phyloP scores from a whole-genome alignment of 2,797 vertebrate genomes.

The Epinephelus malabaricus region DNA sequence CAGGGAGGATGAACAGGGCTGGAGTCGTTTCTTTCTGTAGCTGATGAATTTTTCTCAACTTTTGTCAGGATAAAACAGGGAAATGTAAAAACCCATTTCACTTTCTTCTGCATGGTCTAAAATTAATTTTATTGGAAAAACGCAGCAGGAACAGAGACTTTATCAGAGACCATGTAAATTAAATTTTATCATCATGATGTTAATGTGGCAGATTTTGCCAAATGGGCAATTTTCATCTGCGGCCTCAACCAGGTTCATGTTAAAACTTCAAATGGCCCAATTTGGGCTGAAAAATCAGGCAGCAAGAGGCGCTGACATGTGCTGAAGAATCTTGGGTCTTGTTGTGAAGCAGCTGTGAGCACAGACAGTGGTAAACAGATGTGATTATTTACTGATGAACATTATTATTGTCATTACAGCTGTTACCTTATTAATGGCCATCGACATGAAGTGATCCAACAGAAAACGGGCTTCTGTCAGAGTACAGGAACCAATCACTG shows the following conservation, averaged over 20 bases:
- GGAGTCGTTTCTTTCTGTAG: too few species aligned
- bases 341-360: too few species aligned
- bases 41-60: not conserved
- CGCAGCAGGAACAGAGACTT: not conserved
- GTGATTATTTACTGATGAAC: too few species aligned
- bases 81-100: not conserved
- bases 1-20: too few species aligned
- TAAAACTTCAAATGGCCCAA: too few species aligned
- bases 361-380: too few species aligned
- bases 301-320: too few species aligned
- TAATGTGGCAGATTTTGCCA: not conserved
- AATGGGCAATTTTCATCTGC: too few species aligned
- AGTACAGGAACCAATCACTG: conserved; percentile 94
- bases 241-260: too few species aligned
- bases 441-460: conserved; percentile 95
- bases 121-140: not conserved
- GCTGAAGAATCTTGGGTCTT: too few species aligned
- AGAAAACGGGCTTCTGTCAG: conserved; percentile 95
- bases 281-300: too few species aligned
- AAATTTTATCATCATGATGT: not conserved
- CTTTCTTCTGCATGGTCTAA: not conserved
- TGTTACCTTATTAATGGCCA: conserved; percentile 96
- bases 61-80: not conserved
- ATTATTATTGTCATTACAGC: not conserved
- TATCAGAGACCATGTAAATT: not conserved